Evolutionary conservation across 2,888 invertebrate genomes (phyloP).

Genomic region (Clitarchus hookeri): DNA sequence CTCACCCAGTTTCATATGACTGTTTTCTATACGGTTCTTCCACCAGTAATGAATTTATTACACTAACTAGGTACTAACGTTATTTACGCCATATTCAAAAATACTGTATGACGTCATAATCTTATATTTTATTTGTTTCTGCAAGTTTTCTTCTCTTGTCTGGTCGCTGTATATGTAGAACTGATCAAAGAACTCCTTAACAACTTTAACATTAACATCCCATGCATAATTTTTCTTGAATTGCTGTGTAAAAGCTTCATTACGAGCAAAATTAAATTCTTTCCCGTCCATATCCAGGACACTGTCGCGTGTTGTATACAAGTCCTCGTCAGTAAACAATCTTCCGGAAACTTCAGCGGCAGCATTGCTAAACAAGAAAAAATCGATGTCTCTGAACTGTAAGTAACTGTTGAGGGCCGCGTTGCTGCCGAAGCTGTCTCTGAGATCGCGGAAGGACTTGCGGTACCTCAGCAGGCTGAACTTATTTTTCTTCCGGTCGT

Average conservation of each 20-base stretch:
- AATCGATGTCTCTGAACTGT: neutral
- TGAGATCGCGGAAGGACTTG: neutral
- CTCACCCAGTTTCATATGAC: neutral
- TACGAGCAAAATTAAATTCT: neutral
- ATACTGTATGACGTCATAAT: neutral
- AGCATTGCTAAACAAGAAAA: neutral
- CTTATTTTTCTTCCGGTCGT: neutral
- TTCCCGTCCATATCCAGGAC: neutral
- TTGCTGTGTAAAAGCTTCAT: neutral
- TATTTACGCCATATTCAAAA: neutral
- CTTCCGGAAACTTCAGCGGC: neutral
- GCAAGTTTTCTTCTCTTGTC: neutral
- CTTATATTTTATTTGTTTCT: neutral
- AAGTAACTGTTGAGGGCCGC: neutral
- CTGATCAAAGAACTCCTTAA: neutral
- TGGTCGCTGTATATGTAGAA: conserved; percentile 1
- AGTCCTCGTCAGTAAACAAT: neutral
- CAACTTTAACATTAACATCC: neutral
- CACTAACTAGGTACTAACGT: neutral
- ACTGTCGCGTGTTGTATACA: neutral
- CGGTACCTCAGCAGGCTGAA: neutral
- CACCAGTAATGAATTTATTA: neutral
- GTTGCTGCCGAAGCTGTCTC: conserved; percentile 3
- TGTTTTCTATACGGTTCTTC: neutral
- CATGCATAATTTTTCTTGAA: neutral